Evolutionary conservation across 1,140 invertebrate species (phyloP).

Genomic region (Drosophila nigromelanica): DNA sequence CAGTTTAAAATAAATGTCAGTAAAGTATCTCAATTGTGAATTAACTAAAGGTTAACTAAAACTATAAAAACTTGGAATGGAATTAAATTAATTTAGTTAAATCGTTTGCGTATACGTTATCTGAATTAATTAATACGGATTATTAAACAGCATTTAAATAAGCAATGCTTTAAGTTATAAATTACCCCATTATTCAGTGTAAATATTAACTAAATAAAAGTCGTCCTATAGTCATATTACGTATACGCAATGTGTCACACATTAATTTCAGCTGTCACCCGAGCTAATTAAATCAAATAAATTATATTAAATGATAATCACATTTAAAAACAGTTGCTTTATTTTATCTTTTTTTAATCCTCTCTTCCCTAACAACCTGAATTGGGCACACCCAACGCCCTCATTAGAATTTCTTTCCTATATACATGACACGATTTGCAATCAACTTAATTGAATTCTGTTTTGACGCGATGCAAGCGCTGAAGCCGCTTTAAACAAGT

Average conservation of each 20-base stretch:
- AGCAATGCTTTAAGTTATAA: not conserved
- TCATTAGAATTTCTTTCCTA: slow-evolving; percentile 43
- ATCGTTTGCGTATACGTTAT: too few relatives aligned
- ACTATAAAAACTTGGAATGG: not conserved
- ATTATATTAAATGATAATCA: not conserved
- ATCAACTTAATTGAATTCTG: slow-evolving; percentile 80
- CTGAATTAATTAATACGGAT: too few relatives aligned
- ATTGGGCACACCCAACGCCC: slow-evolving; percentile 8
- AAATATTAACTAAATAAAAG: too few relatives aligned
- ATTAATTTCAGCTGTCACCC: too few relatives aligned
- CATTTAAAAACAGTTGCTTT: too few relatives aligned
- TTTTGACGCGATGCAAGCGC: slow-evolving; percentile 62
- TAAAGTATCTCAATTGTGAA: not conserved
- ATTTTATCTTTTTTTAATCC: not conserved
- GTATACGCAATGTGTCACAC: slow-evolving; percentile 5
- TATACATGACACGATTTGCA: slow-evolving; percentile 65
- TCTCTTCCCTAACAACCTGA: not conserved
- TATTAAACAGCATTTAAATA: too few relatives aligned
- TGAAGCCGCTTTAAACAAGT: slow-evolving; percentile 26
- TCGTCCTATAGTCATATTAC: not conserved
- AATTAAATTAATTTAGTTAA: not conserved
- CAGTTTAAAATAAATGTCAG: too few relatives aligned
- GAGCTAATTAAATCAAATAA: not conserved
- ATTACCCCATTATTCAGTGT: too few relatives aligned
- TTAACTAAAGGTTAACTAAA: slow-evolving; percentile 1